Conservation (phyloP, 2,113 vertebrate species). For the Calonectris borealis region DNA sequence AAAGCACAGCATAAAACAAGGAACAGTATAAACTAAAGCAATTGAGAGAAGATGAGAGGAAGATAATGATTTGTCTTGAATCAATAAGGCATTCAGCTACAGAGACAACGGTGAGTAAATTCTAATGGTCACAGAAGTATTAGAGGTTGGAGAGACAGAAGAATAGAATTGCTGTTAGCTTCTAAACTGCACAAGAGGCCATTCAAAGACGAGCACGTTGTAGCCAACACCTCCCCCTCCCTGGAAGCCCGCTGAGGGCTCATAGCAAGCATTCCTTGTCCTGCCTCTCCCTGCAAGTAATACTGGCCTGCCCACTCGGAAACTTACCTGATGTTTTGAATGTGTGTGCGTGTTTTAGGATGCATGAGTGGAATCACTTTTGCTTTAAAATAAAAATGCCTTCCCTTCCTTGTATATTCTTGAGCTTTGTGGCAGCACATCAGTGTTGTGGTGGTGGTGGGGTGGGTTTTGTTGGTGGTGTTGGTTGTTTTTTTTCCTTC, state of each 20-base stretch:
- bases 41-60: neutral
- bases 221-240: neutral
- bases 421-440: neutral
- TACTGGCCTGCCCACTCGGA: too few species aligned
- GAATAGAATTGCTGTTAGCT: neutral
- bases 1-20: neutral
- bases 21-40: neutral
- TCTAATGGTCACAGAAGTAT: neutral
- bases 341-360: neutral
- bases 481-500: too few species aligned
- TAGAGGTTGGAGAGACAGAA: neutral
- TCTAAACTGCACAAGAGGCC: neutral
- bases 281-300: neutral
- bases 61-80: neutral
- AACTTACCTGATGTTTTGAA: neutral
- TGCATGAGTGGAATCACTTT: neutral
- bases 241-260: neutral
- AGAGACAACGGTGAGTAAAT: neutral
- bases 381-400: neutral
- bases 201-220: accelerated
- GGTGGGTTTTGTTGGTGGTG: too few species aligned
- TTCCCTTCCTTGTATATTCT: neutral
- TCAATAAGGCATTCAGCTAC: neutral
- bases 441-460: neutral
- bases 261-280: neutral